These are phyloP conservation scores for Nymphalis polychloros DNA, from an alignment of 2,888 invertebrate species.

Conservation along the genomic window DNA sequence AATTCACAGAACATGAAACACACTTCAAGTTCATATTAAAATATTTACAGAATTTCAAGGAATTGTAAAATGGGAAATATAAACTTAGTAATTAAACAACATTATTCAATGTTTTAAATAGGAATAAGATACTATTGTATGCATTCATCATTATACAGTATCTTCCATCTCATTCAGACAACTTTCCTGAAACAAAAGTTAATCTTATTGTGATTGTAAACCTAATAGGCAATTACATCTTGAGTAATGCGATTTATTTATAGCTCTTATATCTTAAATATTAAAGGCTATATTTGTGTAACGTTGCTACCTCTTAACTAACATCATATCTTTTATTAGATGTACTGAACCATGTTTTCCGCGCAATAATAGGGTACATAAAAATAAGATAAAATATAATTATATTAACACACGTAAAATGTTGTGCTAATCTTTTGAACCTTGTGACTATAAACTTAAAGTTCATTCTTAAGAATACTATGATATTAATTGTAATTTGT, in stretches of 20 bases:
- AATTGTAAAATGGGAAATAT: not conserved
- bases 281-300: constrained; percentile 9
- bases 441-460: no score
- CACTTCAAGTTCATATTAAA: no score
- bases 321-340: constrained; percentile 30
- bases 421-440: not conserved
- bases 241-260: constrained; percentile 2
- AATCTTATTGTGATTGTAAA: constrained; percentile 24
- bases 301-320: constrained; percentile 4
- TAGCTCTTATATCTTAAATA: not conserved
- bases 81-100: not conserved
- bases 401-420: not conserved
- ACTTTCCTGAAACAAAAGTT: constrained; percentile 24
- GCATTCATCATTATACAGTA: constrained; percentile 8
- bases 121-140: not conserved
- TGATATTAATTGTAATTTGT: no score
- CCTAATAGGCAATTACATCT: constrained; percentile 27
- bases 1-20: no score
- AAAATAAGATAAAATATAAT: constrained; percentile 26
- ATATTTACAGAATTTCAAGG: not conserved
- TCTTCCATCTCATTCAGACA: constrained; percentile 14
- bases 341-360: constrained; percentile 30
- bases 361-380: constrained; percentile 30
- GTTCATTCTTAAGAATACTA: no score
- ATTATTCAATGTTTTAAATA: not conserved